Base-by-base conservation (phyloP, 2,888 invertebrate species). In the Lottia scabra region DNA sequence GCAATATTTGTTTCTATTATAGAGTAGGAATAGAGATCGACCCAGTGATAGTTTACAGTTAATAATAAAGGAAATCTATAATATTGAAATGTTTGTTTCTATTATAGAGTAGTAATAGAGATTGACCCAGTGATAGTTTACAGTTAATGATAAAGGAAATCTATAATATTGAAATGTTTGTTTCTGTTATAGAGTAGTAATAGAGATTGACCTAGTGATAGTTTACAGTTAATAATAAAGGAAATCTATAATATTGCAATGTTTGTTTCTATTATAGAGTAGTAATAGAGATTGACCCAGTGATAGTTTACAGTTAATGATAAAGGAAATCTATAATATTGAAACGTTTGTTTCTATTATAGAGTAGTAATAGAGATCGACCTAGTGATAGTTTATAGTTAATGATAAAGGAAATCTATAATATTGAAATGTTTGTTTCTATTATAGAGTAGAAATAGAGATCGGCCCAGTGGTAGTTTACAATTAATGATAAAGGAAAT, bases 231-330 rank as follows among this genome's bases (percentile, higher is more conserved):
- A 73, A 90, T 90, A n/a, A n/a, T n/a, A n/a, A n/a, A 30, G 30
- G 5, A 30, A 30, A 30, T 30, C 3, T 30, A 5, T n/a, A 30
- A 30, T 30, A 4, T 30, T 30, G 5, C 2, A 30, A 30, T 30
- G 2, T 30, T 30, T 30, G 19, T 67, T 65, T 48, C 38, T 70
- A 30, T 80, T 82, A 38, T 83, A 91, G 91, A 88, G 86, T 46
- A 85, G 87, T 46, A 87, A 89, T 71, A 84, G 88, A 46, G 90
- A 91, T 71, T 89, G 83, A 56, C 85, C 87, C 0, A 89, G 88
- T 81, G 89, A 90, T 76, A 88, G 87, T 38, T 83, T 91, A 30
- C 90, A 91, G 76, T 82, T 92, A 73, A 90, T 90, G 87, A n/a
- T n/a, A n/a, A n/a, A 30, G 30, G 5, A 30, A 30, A 30, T 30